These are phyloP conservation scores for Isaurus tuberculatus DNA, from an alignment of 92 coral and sea anemone genomes.

Conservation along the genomic window DNA sequence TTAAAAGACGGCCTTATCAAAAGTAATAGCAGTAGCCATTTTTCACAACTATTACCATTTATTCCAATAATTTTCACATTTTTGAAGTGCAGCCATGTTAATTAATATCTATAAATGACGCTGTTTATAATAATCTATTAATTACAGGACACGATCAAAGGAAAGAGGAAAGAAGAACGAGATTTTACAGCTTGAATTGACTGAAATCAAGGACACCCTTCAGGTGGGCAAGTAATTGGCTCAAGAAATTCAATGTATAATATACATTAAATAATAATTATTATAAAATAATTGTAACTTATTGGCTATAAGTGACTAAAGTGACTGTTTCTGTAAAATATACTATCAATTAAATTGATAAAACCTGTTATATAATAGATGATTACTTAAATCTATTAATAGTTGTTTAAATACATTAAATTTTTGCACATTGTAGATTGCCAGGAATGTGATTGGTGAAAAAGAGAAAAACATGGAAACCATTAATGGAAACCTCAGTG, in stretches of 20 bases:
- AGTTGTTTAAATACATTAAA: neutral
- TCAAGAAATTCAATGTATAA: no score
- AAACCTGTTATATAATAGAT: no score
- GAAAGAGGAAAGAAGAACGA: conserved; percentile 94
- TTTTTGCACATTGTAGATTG: conserved; percentile 58
- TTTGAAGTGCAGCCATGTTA: no score
- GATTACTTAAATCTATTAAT: neutral
- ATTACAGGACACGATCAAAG: conserved; percentile 74
- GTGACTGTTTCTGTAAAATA: neutral
- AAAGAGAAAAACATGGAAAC: conserved; percentile 90
- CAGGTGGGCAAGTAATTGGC: conserved; percentile 73
- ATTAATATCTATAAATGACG: neutral
- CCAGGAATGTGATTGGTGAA: conserved; percentile 88
- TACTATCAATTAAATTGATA: neutral
- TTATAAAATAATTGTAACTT: no score
- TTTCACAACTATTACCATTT: no score
- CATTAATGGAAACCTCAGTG: conserved; percentile 63
- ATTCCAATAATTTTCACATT: no score
- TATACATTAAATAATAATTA: no score
- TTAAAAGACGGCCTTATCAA: no score
- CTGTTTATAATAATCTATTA: neutral
- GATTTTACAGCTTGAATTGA: conserved; percentile 81
- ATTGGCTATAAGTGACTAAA: no score
- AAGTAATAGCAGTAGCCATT: no score
- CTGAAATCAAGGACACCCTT: conserved; percentile 90